Percentiles rank a stretch among this genome's conserved stretches.
These are phyloP conservation scores for Cecidostiba fungosa DNA, from an alignment of 2,888 invertebrate species.

Conservation along the genomic window DNA sequence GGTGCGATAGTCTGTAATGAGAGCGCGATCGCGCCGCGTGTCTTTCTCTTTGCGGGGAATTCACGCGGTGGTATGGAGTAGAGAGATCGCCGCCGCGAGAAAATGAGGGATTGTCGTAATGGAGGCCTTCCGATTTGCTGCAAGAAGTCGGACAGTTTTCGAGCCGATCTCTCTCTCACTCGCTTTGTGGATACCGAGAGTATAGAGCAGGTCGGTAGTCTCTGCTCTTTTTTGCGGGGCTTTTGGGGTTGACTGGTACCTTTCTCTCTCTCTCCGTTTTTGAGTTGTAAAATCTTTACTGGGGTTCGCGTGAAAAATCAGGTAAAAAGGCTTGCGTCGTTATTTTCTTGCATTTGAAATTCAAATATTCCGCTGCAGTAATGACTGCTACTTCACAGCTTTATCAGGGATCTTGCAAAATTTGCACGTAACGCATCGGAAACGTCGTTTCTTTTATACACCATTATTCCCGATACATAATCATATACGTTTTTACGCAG, in stretches of 20 bases:
- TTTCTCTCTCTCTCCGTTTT: not conserved
- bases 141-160: constrained; percentile 37
- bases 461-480: not conserved
- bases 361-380: not conserved
- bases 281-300: not conserved
- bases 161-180: not conserved
- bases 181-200: not conserved
- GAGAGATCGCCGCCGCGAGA: constrained; percentile 22
- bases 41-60: constrained; percentile 31
- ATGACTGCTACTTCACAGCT: not conserved
- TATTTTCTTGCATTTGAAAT: not conserved
- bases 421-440: not conserved
- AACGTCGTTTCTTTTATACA: not conserved
- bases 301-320: not conserved
- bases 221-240: not conserved
- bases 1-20: constrained; percentile 47
- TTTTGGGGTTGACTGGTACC: not conserved
- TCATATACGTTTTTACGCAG: not conserved
- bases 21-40: constrained; percentile 40
- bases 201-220: not conserved
- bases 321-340: not conserved
- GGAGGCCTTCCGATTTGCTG: constrained; percentile 46
- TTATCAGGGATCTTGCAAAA: not conserved
- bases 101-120: constrained; percentile 54
- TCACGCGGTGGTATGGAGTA: constrained; percentile 8